Percentiles rank a stretch among this genome's conserved stretches.
Conservation (phyloP, 2,797 vertebrate genomes). For the Enteromius thamalakanensis region DNA sequence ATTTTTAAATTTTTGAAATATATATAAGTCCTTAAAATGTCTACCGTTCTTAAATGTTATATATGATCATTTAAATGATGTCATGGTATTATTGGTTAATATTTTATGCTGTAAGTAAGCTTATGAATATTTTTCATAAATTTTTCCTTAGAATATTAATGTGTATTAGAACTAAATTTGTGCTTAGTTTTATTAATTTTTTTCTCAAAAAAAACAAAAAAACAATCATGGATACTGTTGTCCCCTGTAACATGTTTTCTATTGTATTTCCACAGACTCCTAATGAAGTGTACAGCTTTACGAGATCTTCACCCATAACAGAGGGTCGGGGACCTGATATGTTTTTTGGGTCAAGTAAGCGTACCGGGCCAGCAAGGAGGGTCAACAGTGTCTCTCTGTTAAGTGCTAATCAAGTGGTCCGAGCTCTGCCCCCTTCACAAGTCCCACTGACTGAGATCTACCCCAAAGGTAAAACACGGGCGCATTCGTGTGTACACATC, state of each 20-base stretch:
- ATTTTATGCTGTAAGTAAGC: background rate
- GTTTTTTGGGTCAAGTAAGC: slow-evolving; percentile 79
- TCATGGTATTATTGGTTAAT: background rate
- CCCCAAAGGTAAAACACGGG: slow-evolving; percentile 85
- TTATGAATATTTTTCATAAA: background rate
- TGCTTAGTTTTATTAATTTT: background rate
- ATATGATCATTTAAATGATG: background rate
- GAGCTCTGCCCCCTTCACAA: slow-evolving; percentile 85
- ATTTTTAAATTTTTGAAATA: no score
- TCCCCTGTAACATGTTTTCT: background rate
- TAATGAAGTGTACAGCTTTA: slow-evolving; percentile 92
- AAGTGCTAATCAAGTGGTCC: slow-evolving; percentile 87
- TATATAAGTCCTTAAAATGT: background rate
- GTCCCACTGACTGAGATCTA: slow-evolving; percentile 91
- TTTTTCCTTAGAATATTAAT: background rate
- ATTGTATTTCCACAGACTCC: slow-evolving; percentile 82
- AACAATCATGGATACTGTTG: background rate
- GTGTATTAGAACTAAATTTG: background rate
- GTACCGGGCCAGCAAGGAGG: slow-evolving; percentile 74
- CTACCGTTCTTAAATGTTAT: background rate
- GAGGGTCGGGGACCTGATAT: slow-evolving; percentile 66
- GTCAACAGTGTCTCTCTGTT: slow-evolving; percentile 85
- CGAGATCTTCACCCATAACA: slow-evolving; percentile 77
- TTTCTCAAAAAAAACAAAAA: no score
- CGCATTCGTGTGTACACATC: background rate